Evolutionary conservation across 2,113 vertebrate genomes (phyloP), one percentile per base, ranked within the genome.

Genomic region (Brienomyrus brachyistius): DNA sequence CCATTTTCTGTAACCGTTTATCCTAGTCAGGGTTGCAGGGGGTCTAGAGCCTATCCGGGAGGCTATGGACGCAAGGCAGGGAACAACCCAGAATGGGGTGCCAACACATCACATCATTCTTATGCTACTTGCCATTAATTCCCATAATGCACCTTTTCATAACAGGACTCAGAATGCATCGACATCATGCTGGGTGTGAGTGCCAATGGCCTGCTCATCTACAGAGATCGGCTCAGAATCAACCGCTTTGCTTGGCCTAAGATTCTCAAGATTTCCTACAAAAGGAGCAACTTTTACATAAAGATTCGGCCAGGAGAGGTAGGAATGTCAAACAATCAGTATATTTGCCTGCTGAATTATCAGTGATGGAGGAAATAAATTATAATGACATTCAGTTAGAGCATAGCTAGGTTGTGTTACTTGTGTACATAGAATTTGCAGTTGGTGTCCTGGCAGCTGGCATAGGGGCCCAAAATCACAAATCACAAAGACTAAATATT

Each of bases 201-300:
- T 11, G 98, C 98, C 95, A 99, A 98, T 0, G 98, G 98, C 52
- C 97, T 99, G 89, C 97, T 99, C 82, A 98, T 99, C 92, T 99
- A 99, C 94, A 96, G 98, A 21, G 98, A 99, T 91, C 97, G 98
- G 43, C 95, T 99, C 92, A 96, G 98, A 93, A 99, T 99, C 95
- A 99, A 99, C 93, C 98, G 98, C 89, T 99, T 99, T 0, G 98
- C 98, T 91, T 99, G 98, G 98, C 98, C 98, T 90, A 99, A 99
- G 95, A 99, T 99, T 92, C 98, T 99, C 17, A 99, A 99, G 94
- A 99, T 99, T 92, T 99, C 98, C 62, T 99, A 99, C 84, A 99
- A 99, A 92, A 97, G 98, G 92, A 99, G 98, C 95, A 99, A 99
- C 95, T 99, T 99, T 93, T 99, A 99, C 94, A 99, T 99, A 92